A percentile compares a stretch with the other conserved stretches of the same genome.
Evolutionary conservation across 1,140 invertebrate species (phyloP).

Genomic region (Drosophila kurseongensis): DNA sequence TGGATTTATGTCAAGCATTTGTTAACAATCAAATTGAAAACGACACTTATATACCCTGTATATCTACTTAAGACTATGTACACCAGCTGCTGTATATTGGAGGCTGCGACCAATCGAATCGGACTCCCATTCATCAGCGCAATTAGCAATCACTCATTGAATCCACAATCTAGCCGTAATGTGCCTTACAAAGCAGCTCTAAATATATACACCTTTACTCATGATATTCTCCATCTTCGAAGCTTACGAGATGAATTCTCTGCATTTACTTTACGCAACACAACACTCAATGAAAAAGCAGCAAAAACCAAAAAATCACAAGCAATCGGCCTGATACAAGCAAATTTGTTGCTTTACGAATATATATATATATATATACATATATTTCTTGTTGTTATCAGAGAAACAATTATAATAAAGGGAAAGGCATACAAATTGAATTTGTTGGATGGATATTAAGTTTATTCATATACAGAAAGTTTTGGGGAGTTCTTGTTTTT

Average conservation of each 20-base stretch:
- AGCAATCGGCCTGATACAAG: slow-evolving; percentile 39
- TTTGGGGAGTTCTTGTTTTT: not conserved
- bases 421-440: slow-evolving; percentile 46
- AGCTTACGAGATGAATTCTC: slow-evolving; percentile 6
- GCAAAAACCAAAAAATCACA: slow-evolving; percentile 45
- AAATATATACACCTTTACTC: slow-evolving; percentile 25
- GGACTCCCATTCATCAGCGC: slow-evolving; percentile 51
- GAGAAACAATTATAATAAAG: slow-evolving; percentile 65
- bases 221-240: slow-evolving; percentile 13
- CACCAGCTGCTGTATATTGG: slow-evolving; percentile 26
- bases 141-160: slow-evolving; percentile 67
- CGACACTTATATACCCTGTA: slow-evolving; percentile 15
- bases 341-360: slow-evolving; percentile 44
- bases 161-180: slow-evolving; percentile 49
- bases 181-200: slow-evolving; percentile 69
- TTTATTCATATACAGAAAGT: no score
- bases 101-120: slow-evolving; percentile 54
- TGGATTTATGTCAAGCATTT: slow-evolving; percentile 31
- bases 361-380: slow-evolving; percentile 26
- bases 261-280: slow-evolving; percentile 43
- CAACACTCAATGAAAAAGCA: slow-evolving; percentile 22
- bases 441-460: no score
- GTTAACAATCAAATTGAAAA: slow-evolving; percentile 14
- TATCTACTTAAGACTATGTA: slow-evolving; percentile 28
- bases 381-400: slow-evolving; percentile 52